Evolutionary conservation across 2,113 vertebrate species (phyloP).

Genomic region (Calyptommatus sinebrachiatus): DNA sequence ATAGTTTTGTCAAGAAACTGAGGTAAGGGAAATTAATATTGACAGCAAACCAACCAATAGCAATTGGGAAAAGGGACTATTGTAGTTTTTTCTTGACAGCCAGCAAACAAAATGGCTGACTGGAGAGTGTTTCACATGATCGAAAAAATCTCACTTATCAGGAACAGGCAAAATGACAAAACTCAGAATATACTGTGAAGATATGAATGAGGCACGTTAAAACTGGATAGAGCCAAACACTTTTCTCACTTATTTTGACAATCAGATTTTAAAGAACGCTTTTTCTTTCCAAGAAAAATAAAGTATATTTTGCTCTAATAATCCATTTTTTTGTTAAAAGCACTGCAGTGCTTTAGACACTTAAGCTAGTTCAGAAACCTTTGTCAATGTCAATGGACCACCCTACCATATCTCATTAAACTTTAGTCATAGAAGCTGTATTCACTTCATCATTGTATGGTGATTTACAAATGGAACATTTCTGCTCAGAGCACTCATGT

Average conservation of each 20-base stretch:
- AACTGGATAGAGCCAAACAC: no score
- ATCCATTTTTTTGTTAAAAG: conserved; percentile 31
- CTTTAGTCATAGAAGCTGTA: conserved; percentile 24
- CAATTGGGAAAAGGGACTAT: no score
- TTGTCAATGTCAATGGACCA: conserved; percentile 40
- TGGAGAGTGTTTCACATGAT: no score
- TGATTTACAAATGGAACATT: conserved; percentile 55
- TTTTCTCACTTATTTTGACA: conserved; percentile 26
- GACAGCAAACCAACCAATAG: no score
- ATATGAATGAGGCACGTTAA: no score
- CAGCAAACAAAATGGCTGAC: no score
- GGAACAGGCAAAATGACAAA: no score
- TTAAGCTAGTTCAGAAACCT: conserved; percentile 48
- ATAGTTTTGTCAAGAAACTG: no score
- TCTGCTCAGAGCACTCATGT: conserved; percentile 47
- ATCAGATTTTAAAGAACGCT: conserved; percentile 1
- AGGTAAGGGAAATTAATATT: no score
- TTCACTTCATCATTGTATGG: conserved; percentile 34
- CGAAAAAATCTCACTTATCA: no score
- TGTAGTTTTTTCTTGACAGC: no score
- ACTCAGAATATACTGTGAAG: no score
- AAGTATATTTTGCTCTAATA: conserved; percentile 50
- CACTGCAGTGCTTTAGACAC: conserved; percentile 39
- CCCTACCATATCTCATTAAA: conserved; percentile 58
- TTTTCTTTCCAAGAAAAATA: conserved; percentile 28